Evolutionary conservation across 2,113 vertebrate species (phyloP).

Genomic region (Myotis yumanensis): DNA sequence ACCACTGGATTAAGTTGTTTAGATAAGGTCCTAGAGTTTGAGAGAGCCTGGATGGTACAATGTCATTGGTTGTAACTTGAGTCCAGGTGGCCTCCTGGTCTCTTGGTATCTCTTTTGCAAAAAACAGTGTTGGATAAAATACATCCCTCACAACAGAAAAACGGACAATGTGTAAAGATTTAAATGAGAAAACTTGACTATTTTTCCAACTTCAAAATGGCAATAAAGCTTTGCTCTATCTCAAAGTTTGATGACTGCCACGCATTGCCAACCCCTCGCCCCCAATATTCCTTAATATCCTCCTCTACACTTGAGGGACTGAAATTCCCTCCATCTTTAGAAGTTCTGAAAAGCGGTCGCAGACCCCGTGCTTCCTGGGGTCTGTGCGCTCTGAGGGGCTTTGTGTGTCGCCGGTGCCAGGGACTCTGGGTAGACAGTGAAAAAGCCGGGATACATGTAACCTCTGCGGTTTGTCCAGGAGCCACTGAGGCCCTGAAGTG

Average conservation of each 20-base stretch:
- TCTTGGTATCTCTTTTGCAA: neutral
- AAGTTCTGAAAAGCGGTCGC: neutral
- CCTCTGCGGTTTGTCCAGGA: neutral
- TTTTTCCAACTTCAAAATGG: neutral
- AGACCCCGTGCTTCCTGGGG: neutral
- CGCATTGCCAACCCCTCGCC: neutral
- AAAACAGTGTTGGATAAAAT: neutral
- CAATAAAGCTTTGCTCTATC: neutral
- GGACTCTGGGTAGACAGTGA: neutral
- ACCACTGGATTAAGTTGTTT: neutral
- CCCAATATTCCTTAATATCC: neutral
- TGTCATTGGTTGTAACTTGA: neutral
- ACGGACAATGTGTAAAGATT: neutral
- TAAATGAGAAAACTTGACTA: neutral
- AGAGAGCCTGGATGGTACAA: neutral
- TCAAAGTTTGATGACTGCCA: too few relatives aligned
- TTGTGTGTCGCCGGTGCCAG: neutral
- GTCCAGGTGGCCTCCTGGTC: neutral
- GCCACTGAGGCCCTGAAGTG: neutral
- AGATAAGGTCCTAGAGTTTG: constrained; percentile 35
- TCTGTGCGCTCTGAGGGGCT: accelerated
- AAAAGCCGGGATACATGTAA: neutral
- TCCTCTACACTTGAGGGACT: neutral
- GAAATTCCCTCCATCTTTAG: too few relatives aligned
- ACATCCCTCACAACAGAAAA: neutral